Percentiles rank a stretch among this genome's conserved stretches.
phyloP scores from a whole-genome alignment of 2,888 invertebrate genomes.

The Polyploca ridens region DNA sequence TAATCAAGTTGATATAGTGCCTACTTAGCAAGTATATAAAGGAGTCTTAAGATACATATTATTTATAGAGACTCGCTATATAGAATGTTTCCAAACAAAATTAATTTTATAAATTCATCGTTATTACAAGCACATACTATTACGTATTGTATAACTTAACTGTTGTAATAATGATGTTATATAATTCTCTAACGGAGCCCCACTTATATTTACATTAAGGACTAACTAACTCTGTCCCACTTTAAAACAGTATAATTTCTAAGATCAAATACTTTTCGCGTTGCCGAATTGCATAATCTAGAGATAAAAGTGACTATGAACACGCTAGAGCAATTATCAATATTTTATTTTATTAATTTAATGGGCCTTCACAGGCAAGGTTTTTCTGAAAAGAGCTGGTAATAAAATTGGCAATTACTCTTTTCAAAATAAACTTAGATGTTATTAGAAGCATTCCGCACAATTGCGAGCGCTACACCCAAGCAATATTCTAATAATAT shows the following conservation, averaged over 20 bases:
- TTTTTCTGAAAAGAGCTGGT: no score
- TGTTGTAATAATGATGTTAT: constrained; percentile 23
- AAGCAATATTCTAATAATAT: no score
- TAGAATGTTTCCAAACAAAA: not conserved
- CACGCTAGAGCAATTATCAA: no score
- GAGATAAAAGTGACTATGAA: no score
- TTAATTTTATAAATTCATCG: not conserved
- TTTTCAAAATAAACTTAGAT: no score
- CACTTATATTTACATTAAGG: constrained; percentile 43
- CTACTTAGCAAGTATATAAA: not conserved
- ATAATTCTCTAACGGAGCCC: constrained; percentile 29
- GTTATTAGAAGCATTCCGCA: no score
- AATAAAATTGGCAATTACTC: no score
- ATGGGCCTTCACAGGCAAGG: no score
- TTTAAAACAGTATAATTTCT: constrained; percentile 22
- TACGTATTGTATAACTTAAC: constrained; percentile 22
- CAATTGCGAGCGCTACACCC: no score
- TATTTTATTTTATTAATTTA: no score
- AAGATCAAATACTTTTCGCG: constrained; percentile 19
- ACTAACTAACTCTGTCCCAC: constrained; percentile 23
- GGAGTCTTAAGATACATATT: not conserved
- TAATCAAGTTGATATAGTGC: not conserved
- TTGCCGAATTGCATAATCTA: constrained; percentile 33
- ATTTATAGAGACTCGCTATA: not conserved
- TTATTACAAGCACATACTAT: constrained; percentile 11